phyloP scores from a whole-genome alignment of 2,113 vertebrate species.

The Ursus arctos region DNA sequence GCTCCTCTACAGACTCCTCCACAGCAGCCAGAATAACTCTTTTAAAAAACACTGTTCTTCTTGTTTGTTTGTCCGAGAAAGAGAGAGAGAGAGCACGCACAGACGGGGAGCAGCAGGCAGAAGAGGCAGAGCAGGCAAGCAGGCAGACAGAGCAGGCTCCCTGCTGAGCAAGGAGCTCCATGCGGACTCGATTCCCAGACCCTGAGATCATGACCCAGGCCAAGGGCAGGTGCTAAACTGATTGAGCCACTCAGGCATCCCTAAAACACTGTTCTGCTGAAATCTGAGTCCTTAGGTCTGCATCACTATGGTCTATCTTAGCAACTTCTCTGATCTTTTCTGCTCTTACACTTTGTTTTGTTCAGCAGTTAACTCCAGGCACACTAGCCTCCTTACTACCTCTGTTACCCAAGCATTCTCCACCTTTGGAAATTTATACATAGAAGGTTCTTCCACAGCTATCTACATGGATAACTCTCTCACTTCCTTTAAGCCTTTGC shows the following conservation, averaged over 20 bases:
- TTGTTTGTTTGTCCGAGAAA: not conserved
- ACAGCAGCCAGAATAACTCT: not conserved
- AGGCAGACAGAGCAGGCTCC: not conserved
- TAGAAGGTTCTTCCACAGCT: not conserved
- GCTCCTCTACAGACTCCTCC: not conserved
- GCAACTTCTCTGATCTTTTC: not conserved
- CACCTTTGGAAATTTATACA: not conserved
- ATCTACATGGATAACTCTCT: not conserved
- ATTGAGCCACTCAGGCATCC: not conserved
- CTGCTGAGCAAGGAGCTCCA: not conserved
- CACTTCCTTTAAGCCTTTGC: not conserved
- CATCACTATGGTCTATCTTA: not conserved
- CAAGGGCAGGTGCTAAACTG: not conserved
- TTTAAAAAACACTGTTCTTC: not conserved
- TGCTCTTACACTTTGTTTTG: not conserved
- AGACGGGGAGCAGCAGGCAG: not conserved
- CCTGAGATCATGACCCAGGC: too few species aligned
- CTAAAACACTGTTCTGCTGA: not conserved
- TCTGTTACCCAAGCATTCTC: not conserved
- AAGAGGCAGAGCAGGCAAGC: not conserved
- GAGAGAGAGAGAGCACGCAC: not conserved
- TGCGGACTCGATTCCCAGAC: not conserved
- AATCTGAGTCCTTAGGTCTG: not conserved
- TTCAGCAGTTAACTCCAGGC: not conserved
- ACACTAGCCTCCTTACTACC: not conserved